Percentiles rank a stretch among this genome's conserved stretches.
Evolutionary conservation across 1,140 invertebrate species (phyloP).

Genomic region (Pseudomyrmex concolor): DNA sequence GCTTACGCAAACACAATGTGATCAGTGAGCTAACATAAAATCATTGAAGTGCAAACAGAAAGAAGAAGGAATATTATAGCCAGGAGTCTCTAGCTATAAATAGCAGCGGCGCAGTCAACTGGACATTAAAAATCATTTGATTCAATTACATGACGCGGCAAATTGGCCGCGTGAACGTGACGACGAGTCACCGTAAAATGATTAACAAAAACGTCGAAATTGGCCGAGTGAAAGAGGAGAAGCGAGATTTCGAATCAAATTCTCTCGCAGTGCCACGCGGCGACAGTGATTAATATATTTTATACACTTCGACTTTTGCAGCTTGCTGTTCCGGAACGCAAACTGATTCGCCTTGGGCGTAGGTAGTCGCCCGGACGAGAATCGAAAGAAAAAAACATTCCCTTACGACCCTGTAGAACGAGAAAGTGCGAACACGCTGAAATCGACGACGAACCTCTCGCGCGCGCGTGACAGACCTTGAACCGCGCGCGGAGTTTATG

Average conservation of each 20-base stretch:
- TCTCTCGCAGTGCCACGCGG: too few relatives aligned
- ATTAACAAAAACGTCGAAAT: background rate
- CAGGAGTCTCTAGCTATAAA: background rate
- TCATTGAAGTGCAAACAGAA: too few relatives aligned
- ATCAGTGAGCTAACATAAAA: background rate
- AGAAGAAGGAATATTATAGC: background rate
- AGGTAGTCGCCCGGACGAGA: background rate
- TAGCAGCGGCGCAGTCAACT: background rate
- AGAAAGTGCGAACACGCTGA: background rate
- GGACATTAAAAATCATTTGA: background rate
- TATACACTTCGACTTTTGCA: background rate
- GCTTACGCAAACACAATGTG: background rate
- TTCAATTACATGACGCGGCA: background rate
- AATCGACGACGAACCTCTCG: background rate
- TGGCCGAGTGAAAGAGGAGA: background rate
- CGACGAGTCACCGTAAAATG: background rate
- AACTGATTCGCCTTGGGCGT: background rate
- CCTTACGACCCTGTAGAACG: background rate
- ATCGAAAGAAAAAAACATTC: background rate
- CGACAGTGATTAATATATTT: too few relatives aligned
- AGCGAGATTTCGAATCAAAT: background rate
- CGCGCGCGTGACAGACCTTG: slow-evolving; percentile 15
- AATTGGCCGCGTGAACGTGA: background rate
- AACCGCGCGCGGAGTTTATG: slow-evolving; percentile 36
- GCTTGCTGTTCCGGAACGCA: background rate